Evolutionary conservation across 37 sponge, comb jelly and placozoan genomes (phyloP).

Genomic region (Haliclona indistincta): DNA sequence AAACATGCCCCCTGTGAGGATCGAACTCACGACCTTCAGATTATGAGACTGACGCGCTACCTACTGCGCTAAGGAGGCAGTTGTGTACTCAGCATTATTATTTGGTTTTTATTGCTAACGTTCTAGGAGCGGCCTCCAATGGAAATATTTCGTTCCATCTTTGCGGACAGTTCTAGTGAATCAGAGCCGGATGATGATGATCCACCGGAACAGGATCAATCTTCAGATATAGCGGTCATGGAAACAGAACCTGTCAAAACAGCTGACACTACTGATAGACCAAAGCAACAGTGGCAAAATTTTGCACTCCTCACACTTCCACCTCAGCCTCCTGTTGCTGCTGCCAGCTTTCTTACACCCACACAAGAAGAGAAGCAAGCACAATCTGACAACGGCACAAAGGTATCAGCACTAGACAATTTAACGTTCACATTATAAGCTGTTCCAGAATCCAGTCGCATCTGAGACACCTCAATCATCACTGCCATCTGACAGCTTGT

Average conservation of each 20-base stretch:
- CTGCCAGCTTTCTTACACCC: background rate
- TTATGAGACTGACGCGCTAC: slow-evolving; percentile 99
- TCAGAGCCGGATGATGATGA: slow-evolving; percentile 10
- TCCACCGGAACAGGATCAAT: background rate
- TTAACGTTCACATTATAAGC: no score
- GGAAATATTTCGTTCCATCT: slow-evolving; percentile 87
- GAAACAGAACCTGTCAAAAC: background rate
- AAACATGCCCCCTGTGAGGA: slow-evolving; percentile 95
- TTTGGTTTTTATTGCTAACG: background rate
- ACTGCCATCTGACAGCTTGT: no score
- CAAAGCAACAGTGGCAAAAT: background rate
- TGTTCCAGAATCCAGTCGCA: no score
- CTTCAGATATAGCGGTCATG: background rate
- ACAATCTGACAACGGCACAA: no score
- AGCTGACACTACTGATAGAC: background rate
- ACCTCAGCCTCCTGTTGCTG: background rate
- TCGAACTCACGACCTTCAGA: slow-evolving; percentile 99
- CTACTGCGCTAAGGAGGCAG: slow-evolving; percentile 96
- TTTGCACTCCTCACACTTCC: background rate
- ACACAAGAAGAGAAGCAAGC: background rate
- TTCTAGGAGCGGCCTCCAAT: slow-evolving; percentile 70
- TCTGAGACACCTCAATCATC: no score
- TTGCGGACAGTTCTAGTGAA: slow-evolving; percentile 80
- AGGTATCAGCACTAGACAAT: no score
- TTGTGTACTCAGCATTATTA: background rate